Percentiles rank a stretch among this genome's conserved stretches.
These are phyloP conservation scores for Pararge aegeria DNA, from an alignment of 1,140 invertebrate species.

Conservation along the genomic window DNA sequence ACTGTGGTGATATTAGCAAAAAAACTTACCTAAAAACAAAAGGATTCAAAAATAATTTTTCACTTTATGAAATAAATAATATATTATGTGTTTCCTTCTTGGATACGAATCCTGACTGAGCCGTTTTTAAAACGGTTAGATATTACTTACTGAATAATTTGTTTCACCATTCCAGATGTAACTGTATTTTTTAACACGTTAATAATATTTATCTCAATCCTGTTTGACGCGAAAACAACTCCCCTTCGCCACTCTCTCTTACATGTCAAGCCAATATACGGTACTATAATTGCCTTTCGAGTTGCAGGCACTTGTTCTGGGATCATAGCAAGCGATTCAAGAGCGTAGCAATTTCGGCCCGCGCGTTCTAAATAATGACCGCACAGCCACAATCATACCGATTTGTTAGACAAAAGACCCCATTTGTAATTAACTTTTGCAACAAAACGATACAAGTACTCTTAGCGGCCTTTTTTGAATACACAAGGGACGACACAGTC, in stretches of 20 bases:
- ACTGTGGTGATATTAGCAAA: no score
- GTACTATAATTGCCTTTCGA: slow-evolving; percentile 59
- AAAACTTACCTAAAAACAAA: no score
- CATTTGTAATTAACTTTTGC: slow-evolving; percentile 30
- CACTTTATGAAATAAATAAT: no score
- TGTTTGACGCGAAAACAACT: not conserved
- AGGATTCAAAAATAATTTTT: no score
- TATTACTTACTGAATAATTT: no score
- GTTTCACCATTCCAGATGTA: no score
- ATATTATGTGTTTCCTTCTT: no score
- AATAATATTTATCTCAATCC: no score
- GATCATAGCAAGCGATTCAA: slow-evolving; percentile 36
- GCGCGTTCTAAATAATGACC: slow-evolving; percentile 52
- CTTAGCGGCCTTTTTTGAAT: slow-evolving; percentile 15
- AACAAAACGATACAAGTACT: slow-evolving; percentile 22
- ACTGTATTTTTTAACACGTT: no score
- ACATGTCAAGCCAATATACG: slow-evolving; percentile 46
- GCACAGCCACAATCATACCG: slow-evolving; percentile 26
- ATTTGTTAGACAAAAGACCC: slow-evolving; percentile 21
- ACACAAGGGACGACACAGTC: not conserved
- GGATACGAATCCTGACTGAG: no score
- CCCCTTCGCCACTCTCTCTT: not conserved
- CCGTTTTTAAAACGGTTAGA: no score
- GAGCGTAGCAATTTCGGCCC: slow-evolving; percentile 42
- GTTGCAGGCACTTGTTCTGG: slow-evolving; percentile 26